Evolutionary conservation across 2,888 invertebrate species (phyloP), one percentile per base, ranked within the genome.

Genomic region (Chorisops tibialis): DNA sequence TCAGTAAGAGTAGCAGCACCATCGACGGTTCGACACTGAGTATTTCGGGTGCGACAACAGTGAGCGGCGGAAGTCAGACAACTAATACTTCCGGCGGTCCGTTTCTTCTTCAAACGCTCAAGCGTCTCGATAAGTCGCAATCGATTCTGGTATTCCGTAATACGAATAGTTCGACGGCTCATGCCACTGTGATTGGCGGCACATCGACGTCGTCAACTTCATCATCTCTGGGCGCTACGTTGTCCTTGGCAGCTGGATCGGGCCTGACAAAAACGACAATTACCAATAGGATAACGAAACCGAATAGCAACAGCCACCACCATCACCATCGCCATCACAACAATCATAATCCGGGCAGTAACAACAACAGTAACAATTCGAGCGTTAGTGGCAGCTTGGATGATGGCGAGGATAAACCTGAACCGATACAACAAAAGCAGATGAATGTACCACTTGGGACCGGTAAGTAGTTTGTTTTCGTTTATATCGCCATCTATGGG

Each of bases 61-160:
- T 18, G 16, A 59, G 38, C 9, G 30, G 30, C 30, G 30, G 30
- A 2, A 49, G 61, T 37, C 56, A 56, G n/a, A 56, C 30, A 2
- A 30, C 45, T 11, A 37, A 49, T 4, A 37, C 62, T 16, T 45
- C 58, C 22, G 67, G 67, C 59, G 68, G 68, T 39, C 78, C 78
- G 1, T 78, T 78, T 69, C 74, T 78, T 60, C 67, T 78, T 67
- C 78, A 78, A 68, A 78, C 78, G 48, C 71, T 78, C 30, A 78
- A 78, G 67, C 77, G 78, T 24, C 70, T 78, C 62, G 78, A 78
- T 70, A 78, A 78, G 69, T 77, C 78, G 0, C 78, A 78, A 66
- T 77, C 78, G 58, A 78, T 78, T 51, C 67, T 78, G 64, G 77
- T 78, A 38, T 77, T 78, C 69, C 73, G 78, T 56, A 76, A 76